Evolutionary conservation across 2,888 invertebrate species (phyloP).

Genomic region (Tridacna crocea): DNA sequence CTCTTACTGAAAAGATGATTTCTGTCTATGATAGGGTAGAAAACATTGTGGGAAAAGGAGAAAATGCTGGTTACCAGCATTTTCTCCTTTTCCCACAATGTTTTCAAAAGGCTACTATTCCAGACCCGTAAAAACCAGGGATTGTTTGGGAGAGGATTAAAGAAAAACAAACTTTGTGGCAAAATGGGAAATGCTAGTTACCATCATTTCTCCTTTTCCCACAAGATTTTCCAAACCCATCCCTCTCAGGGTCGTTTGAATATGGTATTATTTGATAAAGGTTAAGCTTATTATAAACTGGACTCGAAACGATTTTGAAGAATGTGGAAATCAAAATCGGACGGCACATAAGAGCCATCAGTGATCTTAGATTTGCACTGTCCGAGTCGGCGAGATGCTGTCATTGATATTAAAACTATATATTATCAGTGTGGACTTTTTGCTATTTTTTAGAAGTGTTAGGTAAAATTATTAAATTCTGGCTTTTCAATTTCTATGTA

Average conservation of each 20-base stretch:
- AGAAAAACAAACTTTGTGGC: neutral
- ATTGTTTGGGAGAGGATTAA: too few relatives aligned
- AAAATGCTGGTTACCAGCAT: neutral
- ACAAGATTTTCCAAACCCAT: neutral
- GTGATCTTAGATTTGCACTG: too few relatives aligned
- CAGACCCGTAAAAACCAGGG: too few relatives aligned
- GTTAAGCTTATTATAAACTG: neutral
- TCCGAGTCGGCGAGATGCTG: too few relatives aligned
- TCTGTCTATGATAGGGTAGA: neutral
- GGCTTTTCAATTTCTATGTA: too few relatives aligned
- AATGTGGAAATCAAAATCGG: too few relatives aligned
- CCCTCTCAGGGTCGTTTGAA: neutral
- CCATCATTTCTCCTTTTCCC: neutral
- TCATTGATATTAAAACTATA: too few relatives aligned
- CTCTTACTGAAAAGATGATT: neutral
- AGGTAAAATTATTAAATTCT: too few relatives aligned
- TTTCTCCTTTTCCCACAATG: neutral
- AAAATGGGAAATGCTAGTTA: neutral
- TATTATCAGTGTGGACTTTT: too few relatives aligned
- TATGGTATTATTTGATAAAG: neutral
- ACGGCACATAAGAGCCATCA: too few relatives aligned
- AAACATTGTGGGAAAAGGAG: neutral
- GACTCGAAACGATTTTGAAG: too few relatives aligned
- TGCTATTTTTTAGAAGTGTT: too few relatives aligned
- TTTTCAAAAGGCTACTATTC: neutral